phyloP scores from a whole-genome alignment of 2,888 invertebrate species.

The Ceratothoa steindachneri region DNA sequence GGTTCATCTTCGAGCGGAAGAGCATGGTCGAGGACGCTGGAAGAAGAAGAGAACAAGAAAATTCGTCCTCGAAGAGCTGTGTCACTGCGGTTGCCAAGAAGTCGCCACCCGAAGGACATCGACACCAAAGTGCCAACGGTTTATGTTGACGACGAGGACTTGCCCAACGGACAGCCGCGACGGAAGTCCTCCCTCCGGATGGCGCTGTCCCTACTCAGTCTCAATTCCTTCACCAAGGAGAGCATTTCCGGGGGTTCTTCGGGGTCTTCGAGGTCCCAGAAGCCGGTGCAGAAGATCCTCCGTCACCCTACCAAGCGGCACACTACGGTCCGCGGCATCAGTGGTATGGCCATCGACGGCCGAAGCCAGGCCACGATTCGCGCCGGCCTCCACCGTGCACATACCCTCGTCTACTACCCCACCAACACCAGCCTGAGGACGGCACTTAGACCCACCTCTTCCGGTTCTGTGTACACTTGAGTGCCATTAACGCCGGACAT shows the following conservation, averaged over 20 bases:
- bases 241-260: background rate
- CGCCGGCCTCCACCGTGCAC: slow-evolving; percentile 19
- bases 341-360: slow-evolving; percentile 33
- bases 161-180: background rate
- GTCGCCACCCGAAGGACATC: slow-evolving; percentile 21
- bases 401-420: slow-evolving; percentile 31
- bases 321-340: slow-evolving; percentile 30
- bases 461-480: background rate
- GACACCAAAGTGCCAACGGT: slow-evolving; percentile 39
- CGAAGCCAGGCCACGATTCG: slow-evolving; percentile 4
- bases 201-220: slow-evolving; percentile 28
- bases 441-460: background rate
- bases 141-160: slow-evolving; percentile 30
- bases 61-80: slow-evolving; percentile 20
- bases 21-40: background rate
- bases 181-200: slow-evolving; percentile 25
- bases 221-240: slow-evolving; percentile 13
- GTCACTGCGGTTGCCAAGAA: slow-evolving; percentile 31
- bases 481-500: background rate
- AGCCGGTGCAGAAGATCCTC: slow-evolving; percentile 32
- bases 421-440: slow-evolving; percentile 22
- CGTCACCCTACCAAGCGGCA: slow-evolving; percentile 32
- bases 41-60: background rate
- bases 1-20: background rate
- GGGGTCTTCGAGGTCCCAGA: slow-evolving; percentile 8